Evolutionary conservation across 2,113 vertebrate species (phyloP).

Genomic region (Hippocampus comes): DNA sequence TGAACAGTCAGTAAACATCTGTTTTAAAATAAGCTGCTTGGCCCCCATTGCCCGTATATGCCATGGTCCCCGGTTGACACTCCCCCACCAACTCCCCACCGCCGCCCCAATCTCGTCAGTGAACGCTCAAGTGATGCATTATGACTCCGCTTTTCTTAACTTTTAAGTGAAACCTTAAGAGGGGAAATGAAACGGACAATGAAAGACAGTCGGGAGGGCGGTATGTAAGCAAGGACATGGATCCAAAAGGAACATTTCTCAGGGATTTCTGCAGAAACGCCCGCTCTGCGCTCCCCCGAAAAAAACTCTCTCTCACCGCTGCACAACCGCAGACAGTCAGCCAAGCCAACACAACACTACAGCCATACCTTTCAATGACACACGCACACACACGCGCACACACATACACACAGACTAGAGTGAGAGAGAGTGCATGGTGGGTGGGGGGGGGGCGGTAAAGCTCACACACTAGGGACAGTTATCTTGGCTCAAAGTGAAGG

Average conservation of each 20-base stretch:
- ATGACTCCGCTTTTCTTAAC: conserved; percentile 68
- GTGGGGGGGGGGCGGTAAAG: conserved; percentile 34
- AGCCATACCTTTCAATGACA: conserved; percentile 66
- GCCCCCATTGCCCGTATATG: conserved; percentile 29
- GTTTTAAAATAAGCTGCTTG: conserved; percentile 10
- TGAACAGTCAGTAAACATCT: conserved; percentile 28
- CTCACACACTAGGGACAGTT: conserved; percentile 64
- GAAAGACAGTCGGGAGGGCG: conserved; percentile 71
- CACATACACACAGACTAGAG: conserved; percentile 26
- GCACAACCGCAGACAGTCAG: conserved; percentile 77
- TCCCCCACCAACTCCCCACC: not conserved
- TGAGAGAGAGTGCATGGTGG: conserved; percentile 34
- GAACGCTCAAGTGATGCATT: conserved; percentile 64
- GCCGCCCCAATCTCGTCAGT: not conserved
- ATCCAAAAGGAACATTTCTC: conserved; percentile 81
- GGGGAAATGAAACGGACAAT: conserved; percentile 66
- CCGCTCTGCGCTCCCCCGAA: conserved; percentile 64
- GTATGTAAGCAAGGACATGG: conserved; percentile 72
- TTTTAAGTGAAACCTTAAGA: conserved; percentile 69
- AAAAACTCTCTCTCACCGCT: conserved; percentile 65
- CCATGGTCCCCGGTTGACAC: conserved; percentile 6
- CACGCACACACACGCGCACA: conserved; percentile 8
- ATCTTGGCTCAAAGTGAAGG: conserved; percentile 56
- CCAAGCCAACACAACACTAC: conserved; percentile 76
- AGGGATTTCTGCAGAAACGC: conserved; percentile 78